These are phyloP conservation scores for Sciurus carolinensis DNA, from an alignment of 2,797 vertebrate genomes.

Conservation along the genomic window DNA sequence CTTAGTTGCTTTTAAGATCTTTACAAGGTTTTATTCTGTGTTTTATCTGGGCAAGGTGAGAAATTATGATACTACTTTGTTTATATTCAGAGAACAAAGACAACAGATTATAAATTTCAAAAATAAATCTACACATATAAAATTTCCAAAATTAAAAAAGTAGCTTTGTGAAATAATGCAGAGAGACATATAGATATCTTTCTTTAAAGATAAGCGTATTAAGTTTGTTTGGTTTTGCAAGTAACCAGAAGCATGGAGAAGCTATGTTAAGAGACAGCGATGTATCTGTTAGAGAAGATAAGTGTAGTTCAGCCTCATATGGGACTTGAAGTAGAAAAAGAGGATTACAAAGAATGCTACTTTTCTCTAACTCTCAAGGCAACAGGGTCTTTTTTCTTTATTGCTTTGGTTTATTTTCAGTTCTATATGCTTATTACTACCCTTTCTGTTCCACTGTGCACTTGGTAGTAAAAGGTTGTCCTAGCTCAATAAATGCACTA, in stretches of 20 bases:
- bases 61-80: neutral
- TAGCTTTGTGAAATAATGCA: neutral
- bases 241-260: neutral
- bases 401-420: neutral
- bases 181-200: neutral
- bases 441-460: neutral
- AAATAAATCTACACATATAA: neutral
- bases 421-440: neutral
- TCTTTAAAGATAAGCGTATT: neutral
- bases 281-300: neutral
- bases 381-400: neutral
- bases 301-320: neutral
- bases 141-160: neutral
- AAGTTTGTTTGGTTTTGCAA: neutral
- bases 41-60: neutral
- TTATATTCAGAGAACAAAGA: constrained; percentile 40
- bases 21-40: neutral
- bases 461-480: neutral
- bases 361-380: neutral
- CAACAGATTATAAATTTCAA: neutral
- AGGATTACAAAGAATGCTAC: neutral
- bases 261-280: neutral
- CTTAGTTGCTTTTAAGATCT: neutral
- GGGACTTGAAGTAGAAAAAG: neutral
- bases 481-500: neutral